phyloP scores from a whole-genome alignment of 2,888 invertebrate genomes.

The Tetropium fuscum region DNA sequence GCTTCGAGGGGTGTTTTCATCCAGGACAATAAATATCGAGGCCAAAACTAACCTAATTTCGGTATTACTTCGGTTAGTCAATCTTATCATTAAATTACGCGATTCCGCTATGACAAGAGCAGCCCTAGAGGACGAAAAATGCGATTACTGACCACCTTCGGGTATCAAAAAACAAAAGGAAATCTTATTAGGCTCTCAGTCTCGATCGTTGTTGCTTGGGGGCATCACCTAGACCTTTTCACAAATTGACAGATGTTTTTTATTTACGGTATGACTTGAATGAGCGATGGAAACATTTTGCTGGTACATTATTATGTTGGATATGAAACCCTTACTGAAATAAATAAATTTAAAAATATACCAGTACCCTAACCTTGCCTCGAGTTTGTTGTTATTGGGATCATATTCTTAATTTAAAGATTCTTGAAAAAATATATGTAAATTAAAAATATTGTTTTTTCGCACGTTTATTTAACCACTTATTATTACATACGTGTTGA shows the following conservation, averaged over 20 bases:
- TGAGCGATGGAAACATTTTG: no score
- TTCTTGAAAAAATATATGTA: no score
- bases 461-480: no score
- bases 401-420: no score
- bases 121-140: conserved; percentile 58
- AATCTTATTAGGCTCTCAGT: conserved; percentile 45
- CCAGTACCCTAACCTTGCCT: no score
- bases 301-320: no score
- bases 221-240: conserved; percentile 9
- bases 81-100: conserved; percentile 55
- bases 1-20: conserved; percentile 27
- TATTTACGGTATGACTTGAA: background rate
- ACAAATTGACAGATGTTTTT: background rate
- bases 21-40: conserved; percentile 33
- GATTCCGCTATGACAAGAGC: conserved; percentile 57
- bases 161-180: conserved; percentile 49
- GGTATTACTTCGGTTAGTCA: conserved; percentile 52
- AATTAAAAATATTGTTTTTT: no score
- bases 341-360: no score
- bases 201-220: conserved; percentile 29
- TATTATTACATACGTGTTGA: no score
- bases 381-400: no score
- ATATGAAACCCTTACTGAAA: no score
- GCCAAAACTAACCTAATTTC: conserved; percentile 51
- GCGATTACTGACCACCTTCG: conserved; percentile 63